phyloP scores from a whole-genome alignment of 2,113 vertebrate genomes.

The Monopterus albus region DNA sequence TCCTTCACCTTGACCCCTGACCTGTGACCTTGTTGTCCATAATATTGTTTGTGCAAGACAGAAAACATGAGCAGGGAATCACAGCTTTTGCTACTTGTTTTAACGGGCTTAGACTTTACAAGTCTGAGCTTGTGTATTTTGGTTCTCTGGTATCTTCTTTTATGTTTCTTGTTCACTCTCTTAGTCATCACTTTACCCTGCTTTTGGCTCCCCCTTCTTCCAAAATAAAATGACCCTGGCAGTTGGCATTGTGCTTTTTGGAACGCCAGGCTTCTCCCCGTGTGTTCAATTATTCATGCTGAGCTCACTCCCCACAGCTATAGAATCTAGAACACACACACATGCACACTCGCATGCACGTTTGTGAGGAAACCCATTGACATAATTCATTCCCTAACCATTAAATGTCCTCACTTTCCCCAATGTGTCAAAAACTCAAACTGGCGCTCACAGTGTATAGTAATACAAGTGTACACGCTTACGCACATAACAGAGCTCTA shows the following conservation, averaged over 20 bases:
- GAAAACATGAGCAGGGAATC: conserved; percentile 17
- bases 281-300: conserved; percentile 78
- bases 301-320: conserved; percentile 69
- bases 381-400: too few relatives aligned
- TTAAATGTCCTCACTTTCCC: too few relatives aligned
- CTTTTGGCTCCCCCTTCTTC: conserved; percentile 24
- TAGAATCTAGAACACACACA: conserved; percentile 46
- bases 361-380: too few relatives aligned
- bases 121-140: conserved; percentile 24
- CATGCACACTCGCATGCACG: too few relatives aligned
- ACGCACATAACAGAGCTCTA: conserved; percentile 37
- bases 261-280: conserved; percentile 49
- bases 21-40: conserved; percentile 39
- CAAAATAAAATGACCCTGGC: conserved; percentile 56
- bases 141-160: conserved; percentile 22
- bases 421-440: too few relatives aligned
- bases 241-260: conserved; percentile 68
- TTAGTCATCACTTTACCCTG: conserved; percentile 15
- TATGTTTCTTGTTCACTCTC: not conserved
- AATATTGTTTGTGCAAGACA: conserved; percentile 32
- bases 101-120: conserved; percentile 34
- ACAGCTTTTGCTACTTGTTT: conserved; percentile 58
- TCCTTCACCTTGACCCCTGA: conserved; percentile 41
- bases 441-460: too few relatives aligned
- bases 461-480: too few relatives aligned